Evolutionary conservation across 2,797 vertebrate genomes (phyloP), one percentile per base, ranked within the genome.

Genomic region (Chrysocyon brachyurus): DNA sequence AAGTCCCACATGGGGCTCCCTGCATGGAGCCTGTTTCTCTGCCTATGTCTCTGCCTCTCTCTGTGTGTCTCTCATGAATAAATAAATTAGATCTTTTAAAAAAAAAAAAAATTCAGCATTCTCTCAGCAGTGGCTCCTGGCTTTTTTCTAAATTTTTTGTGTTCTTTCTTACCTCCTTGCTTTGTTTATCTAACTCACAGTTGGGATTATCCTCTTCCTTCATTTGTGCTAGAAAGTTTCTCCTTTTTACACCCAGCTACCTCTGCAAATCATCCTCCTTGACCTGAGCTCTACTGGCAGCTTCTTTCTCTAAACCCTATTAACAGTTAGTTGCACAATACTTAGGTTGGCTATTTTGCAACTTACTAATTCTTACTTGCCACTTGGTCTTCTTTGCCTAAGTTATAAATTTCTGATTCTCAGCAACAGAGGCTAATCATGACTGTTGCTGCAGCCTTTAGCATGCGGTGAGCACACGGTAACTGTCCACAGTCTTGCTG

Each of bases 371-470:
- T 91, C 12, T 54, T 11, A 31, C 54, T 64, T 90, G 52, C 22
- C 15, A 15, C 33, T 72, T 85, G 81, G 46, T 64, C 54, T 90
- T 78, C 26, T 57, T 82, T 90, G 61, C 36, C 40, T 36, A 81
- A 66, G 12, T 90, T 46, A 59, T 36, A 63, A 92, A 15, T 36
- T 93, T 66, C 14, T 73, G 90, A 64, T 81, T 82, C 90, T 94
- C 78, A 89, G 87, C 64, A 49, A 46, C 5, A n/a, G 52, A 94
- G 14, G 84, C 40, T 36, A 46, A 87, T 63, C 49, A 8, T 8
- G 46, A 61, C 52, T 61, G 26, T 24, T 21, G 24, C 40, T 86
- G 26, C 28, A 75, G n/a, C 49, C 22, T 52, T 72, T 28, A 82
- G 61, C 17, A 15, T 24, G 57, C 57, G n/a, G 40, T 87, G 81